A percentile compares a stretch with the other conserved stretches of the same genome.
phyloP scores from a whole-genome alignment of 2,113 vertebrate species.

The Corydoras maculifer region DNA sequence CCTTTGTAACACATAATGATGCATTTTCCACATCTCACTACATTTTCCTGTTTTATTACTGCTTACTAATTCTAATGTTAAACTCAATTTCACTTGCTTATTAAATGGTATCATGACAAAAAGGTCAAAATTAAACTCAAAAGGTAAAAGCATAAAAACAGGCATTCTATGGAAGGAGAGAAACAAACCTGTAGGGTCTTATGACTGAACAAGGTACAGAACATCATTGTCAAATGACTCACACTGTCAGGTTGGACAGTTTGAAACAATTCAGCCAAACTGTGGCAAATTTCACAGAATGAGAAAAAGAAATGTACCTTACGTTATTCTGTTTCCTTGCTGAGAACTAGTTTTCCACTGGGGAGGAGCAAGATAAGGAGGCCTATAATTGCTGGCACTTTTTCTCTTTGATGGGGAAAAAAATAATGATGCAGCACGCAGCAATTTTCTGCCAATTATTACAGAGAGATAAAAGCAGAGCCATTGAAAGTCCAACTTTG shows the following conservation, averaged over 20 bases:
- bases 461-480: slow-evolving; percentile 40
- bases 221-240: slow-evolving; percentile 12
- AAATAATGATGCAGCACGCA: slow-evolving; percentile 28
- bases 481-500: slow-evolving; percentile 21
- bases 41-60: too few relatives aligned
- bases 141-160: too few relatives aligned
- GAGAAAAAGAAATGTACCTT: slow-evolving; percentile 18
- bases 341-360: slow-evolving; percentile 8
- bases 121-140: too few relatives aligned
- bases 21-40: too few relatives aligned
- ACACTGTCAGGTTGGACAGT: slow-evolving; percentile 9
- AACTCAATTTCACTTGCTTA: too few relatives aligned
- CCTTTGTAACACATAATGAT: too few relatives aligned
- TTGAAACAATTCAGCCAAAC: slow-evolving; percentile 31
- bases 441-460: slow-evolving; percentile 45
- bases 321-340: slow-evolving; percentile 16
- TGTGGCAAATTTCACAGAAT: slow-evolving; percentile 35
- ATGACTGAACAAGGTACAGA: neutral
- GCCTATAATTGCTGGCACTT: slow-evolving; percentile 37
- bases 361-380: slow-evolving; percentile 38
- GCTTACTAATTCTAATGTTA: too few relatives aligned
- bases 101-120: too few relatives aligned
- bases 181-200: neutral
- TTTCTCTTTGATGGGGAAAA: slow-evolving; percentile 41
- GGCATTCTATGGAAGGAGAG: neutral